A percentile compares a stretch with the other conserved stretches of the same genome.
These are phyloP conservation scores for Pycnomerus fuliginosus DNA, from an alignment of 2,888 invertebrate species.

Conservation along the genomic window DNA sequence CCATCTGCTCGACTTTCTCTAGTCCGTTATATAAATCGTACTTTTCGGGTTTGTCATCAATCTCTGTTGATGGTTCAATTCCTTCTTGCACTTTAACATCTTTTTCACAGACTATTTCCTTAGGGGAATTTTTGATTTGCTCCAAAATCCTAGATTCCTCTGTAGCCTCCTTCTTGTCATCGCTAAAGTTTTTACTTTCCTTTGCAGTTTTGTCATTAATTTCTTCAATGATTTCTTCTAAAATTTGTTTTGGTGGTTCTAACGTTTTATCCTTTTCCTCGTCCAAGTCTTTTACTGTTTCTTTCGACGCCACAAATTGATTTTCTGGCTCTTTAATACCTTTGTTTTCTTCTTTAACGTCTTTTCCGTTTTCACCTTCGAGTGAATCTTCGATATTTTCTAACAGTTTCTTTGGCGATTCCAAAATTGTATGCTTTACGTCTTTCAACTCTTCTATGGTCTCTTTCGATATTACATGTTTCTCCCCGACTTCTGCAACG, in stretches of 20 bases:
- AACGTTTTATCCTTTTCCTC: not conserved
- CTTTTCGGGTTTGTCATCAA: slow-evolving; percentile 8
- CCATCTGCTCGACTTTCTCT: slow-evolving; percentile 16
- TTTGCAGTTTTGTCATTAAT: slow-evolving; percentile 12
- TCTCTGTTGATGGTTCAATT: slow-evolving; percentile 5
- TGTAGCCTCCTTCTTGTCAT: too few species aligned
- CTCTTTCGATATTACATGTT: too few species aligned
- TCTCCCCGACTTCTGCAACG: too few species aligned
- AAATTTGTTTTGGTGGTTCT: slow-evolving; percentile 37
- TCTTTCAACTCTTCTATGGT: slow-evolving; percentile 23
- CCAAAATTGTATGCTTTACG: slow-evolving; percentile 4
- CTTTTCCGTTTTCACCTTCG: slow-evolving; percentile 9
- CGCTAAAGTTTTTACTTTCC: too few species aligned
- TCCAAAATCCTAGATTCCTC: too few species aligned
- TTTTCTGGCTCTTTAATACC: slow-evolving; percentile 7
- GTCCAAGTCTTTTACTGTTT: slow-evolving; percentile 9
- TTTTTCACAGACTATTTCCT: too few species aligned
- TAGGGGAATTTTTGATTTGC: too few species aligned
- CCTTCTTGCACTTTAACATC: slow-evolving; percentile 19
- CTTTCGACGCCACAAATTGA: too few species aligned
- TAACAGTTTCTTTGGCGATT: slow-evolving; percentile 4
- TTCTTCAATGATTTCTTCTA: slow-evolving; percentile 13
- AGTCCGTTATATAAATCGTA: slow-evolving; percentile 14
- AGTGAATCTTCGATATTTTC: not conserved
- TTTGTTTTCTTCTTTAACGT: slow-evolving; percentile 6